Evolutionary conservation across 2,113 vertebrate species (phyloP), one percentile per base, ranked within the genome.

Genomic region (Rhea americana): DNA sequence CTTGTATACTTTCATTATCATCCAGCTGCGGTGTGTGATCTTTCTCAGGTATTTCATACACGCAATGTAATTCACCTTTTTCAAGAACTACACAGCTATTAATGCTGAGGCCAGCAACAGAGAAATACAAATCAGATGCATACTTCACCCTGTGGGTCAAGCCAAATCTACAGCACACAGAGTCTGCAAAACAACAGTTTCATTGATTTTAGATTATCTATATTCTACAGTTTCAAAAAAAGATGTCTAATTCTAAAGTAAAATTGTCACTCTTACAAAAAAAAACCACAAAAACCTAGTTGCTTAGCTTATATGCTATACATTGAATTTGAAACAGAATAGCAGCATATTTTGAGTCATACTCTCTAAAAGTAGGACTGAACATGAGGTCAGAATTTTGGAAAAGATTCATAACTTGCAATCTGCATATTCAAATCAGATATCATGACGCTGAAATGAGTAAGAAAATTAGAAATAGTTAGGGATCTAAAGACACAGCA

Each of bases 41-140:
- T 86, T 88, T 89, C 75, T 83, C 32, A 89, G 92, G 14, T 39
- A 88, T 81, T 82, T 95, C 56, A 77, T 58, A 37, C 17, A 48
- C 62, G 71, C 47, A 37, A 3, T 0, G 4, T 20, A 73, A 14
- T 25, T 87, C 45, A 35, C 13, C 53, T 77, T 43, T 47, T 59
- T 32, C 70, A 75, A 25, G 18, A 79, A 25, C 65, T 91, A 28
- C 70, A 5, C 26, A 56, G 14, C 26, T 73, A 48, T 74, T 70
- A 89, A 72, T 24, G 51, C 6, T 61, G 48, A 88, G 50, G 50
- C n/a, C 28, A 55, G 72, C 55, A 85, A 45, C 11, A 48, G 59
- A 89, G 70, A 91, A 79, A 85, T 39, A 10, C 7, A 68, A 41
- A 90, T 47, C 43, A 35, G 39, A 12, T 73, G 15, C 53, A 56